A percentile compares a stretch with the other conserved stretches of the same genome.
Evolutionary conservation across 1,140 invertebrate species (phyloP).

Genomic region (Aphelenchoides avenae): DNA sequence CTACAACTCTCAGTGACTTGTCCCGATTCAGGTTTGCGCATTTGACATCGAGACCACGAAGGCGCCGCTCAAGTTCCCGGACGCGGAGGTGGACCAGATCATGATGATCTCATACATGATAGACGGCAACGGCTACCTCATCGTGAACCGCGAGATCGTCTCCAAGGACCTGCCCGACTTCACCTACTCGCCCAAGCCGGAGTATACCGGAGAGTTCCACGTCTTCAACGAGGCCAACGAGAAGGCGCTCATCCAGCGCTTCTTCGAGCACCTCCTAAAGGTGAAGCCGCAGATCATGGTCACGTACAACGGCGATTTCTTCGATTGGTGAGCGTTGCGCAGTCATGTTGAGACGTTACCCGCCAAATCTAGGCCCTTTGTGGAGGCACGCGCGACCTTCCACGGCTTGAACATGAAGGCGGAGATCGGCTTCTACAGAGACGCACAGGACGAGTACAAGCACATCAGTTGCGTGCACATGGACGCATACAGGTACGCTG

Average conservation of each 20-base stretch:
- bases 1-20: too few species aligned
- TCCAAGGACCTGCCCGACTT: slow-evolving; percentile 91
- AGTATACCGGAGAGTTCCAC: slow-evolving; percentile 81
- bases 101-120: slow-evolving; percentile 99
- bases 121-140: slow-evolving; percentile 82
- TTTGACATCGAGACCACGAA: slow-evolving; percentile 99
- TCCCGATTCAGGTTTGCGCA: slow-evolving; percentile 65
- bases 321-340: slow-evolving; percentile 94
- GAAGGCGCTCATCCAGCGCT: slow-evolving; percentile 73
- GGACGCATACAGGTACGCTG: slow-evolving; percentile 81
- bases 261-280: slow-evolving; percentile 93
- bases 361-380: slow-evolving; percentile 76
- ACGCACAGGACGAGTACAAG: slow-evolving; percentile 78
- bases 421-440: slow-evolving; percentile 82
- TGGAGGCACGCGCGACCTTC: slow-evolving; percentile 82
- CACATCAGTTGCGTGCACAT: slow-evolving; percentile 86
- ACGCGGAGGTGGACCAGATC: slow-evolving; percentile 83
- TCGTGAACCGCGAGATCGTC: slow-evolving; percentile 93
- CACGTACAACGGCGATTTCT: slow-evolving; percentile 97
- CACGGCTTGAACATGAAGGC: slow-evolving; percentile 84
- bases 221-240: slow-evolving; percentile 66
- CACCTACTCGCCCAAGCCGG: slow-evolving; percentile 95
- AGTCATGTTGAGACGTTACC: slow-evolving; percentile 1
- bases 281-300: slow-evolving; percentile 93
- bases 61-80: slow-evolving; percentile 93